phyloP scores from a whole-genome alignment of 2,797 vertebrate species.

The Myotis pilosus region DNA sequence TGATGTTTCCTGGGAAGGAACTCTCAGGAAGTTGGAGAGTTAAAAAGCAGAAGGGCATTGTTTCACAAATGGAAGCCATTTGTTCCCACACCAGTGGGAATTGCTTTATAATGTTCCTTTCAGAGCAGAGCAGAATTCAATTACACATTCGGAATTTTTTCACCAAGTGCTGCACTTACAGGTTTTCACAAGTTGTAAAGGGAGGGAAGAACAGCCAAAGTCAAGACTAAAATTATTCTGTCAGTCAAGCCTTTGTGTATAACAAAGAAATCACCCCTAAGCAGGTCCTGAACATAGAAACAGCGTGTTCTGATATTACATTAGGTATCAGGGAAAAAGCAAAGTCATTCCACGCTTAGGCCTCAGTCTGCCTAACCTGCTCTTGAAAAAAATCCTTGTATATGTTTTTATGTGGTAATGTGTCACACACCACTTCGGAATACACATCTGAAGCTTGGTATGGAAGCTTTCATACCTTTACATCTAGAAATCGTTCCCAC shows the following conservation, averaged over 20 bases:
- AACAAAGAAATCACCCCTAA: background rate
- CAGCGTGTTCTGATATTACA: background rate
- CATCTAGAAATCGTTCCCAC: background rate
- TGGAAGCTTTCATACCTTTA: background rate
- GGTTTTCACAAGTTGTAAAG: conserved; percentile 27
- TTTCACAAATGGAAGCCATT: conserved; percentile 65
- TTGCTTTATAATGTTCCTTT: conserved; percentile 54
- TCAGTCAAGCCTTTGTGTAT: background rate
- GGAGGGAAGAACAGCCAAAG: background rate
- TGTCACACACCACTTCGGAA: background rate
- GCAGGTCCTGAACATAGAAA: background rate
- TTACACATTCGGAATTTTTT: background rate
- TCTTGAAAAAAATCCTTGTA: background rate
- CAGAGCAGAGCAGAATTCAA: conserved; percentile 45
- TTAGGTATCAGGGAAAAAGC: background rate
- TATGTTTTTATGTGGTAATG: background rate
- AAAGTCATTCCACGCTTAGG: background rate
- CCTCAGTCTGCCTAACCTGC: background rate
- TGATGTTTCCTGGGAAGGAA: conserved; percentile 45
- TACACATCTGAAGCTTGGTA: background rate
- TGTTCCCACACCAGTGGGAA: conserved; percentile 42
- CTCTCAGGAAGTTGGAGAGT: conserved; percentile 55
- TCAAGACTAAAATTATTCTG: background rate
- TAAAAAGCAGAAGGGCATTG: conserved; percentile 55
- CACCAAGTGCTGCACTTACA: background rate